Evolutionary conservation across 1,140 invertebrate species (phyloP).

Genomic region (Bombus soroeensis): DNA sequence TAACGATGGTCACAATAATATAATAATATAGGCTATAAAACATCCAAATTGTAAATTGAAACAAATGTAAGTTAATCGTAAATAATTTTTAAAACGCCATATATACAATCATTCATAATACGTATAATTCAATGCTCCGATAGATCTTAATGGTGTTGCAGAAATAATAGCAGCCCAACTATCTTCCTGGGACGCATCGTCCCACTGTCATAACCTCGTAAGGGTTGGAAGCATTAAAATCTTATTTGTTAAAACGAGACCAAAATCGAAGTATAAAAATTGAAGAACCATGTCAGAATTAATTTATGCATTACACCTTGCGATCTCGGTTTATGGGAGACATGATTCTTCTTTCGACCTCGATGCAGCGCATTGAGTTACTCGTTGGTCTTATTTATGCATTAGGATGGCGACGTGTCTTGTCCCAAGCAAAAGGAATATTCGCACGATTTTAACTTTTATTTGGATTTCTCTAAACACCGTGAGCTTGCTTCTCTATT

Average conservation of each 20-base stretch:
- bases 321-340: background rate
- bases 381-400: background rate
- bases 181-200: too few species aligned
- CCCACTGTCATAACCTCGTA: background rate
- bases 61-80: background rate
- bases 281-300: background rate
- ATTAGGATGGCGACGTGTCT: too few species aligned
- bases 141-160: too few species aligned
- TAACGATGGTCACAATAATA: too few species aligned
- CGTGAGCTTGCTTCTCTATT: background rate
- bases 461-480: background rate
- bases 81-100: background rate
- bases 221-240: too few species aligned
- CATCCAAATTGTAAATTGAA: background rate
- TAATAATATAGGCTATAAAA: background rate
- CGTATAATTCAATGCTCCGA: too few species aligned
- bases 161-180: too few species aligned
- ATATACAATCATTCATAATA: background rate
- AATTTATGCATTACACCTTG: background rate
- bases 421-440: background rate
- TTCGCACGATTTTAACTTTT: background rate
- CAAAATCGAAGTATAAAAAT: background rate
- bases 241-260: too few species aligned
- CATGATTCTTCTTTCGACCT: too few species aligned
- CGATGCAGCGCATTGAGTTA: background rate